Conservation (phyloP, 2,888 invertebrate species). For the Spicauda simplicius region DNA sequence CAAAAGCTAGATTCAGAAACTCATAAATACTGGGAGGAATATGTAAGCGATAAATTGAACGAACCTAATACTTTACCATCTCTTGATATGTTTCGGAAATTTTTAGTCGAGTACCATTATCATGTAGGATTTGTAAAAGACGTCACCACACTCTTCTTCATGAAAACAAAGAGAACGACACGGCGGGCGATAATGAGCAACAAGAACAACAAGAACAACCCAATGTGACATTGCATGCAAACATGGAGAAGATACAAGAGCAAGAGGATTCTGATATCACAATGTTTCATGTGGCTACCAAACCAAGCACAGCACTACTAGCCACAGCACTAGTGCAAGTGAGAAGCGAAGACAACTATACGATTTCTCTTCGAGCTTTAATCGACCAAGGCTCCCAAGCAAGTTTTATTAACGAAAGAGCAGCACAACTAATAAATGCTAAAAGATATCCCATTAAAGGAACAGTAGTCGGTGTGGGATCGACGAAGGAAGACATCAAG, state of each 20-base stretch:
- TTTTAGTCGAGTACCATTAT: slow-evolving; percentile 32
- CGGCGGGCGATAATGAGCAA: slow-evolving; percentile 5
- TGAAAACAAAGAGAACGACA: slow-evolving; percentile 34
- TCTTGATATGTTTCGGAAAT: slow-evolving; percentile 17
- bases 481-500: slow-evolving; percentile 38
- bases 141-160: slow-evolving; percentile 47
- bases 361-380: slow-evolving; percentile 38
- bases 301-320: slow-evolving; percentile 39
- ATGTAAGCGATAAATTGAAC: slow-evolving; percentile 21
- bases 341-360: slow-evolving; percentile 37
- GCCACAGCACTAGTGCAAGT: slow-evolving; percentile 45
- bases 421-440: slow-evolving; percentile 37
- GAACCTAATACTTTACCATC: slow-evolving; percentile 24
- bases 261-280: slow-evolving; percentile 27
- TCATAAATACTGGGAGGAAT: slow-evolving; percentile 42
- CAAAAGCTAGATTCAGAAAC: slow-evolving; percentile 44
- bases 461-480: slow-evolving; percentile 39
- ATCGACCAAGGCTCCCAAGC: slow-evolving; percentile 43
- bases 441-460: slow-evolving; percentile 36
- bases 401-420: slow-evolving; percentile 40
- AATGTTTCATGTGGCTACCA: slow-evolving; percentile 33
- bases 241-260: slow-evolving; percentile 27
- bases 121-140: slow-evolving; percentile 43
- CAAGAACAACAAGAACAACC: slow-evolving; percentile 22
- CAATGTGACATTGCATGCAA: slow-evolving; percentile 2